Evolutionary conservation across 2,888 invertebrate species (phyloP).

Genomic region (Temnothorax unifasciatus): DNA sequence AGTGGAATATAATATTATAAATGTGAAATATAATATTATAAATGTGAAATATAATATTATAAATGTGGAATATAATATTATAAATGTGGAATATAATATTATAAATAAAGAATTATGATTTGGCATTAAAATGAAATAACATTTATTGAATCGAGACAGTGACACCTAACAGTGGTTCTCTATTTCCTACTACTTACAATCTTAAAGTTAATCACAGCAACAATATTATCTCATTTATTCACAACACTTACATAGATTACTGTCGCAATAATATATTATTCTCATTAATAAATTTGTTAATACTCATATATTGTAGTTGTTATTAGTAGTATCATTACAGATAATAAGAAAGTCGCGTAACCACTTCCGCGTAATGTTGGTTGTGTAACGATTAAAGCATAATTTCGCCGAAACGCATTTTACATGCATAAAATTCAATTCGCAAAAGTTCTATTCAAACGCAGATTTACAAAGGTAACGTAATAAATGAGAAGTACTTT

Average conservation of each 20-base stretch:
- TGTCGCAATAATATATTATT: slow-evolving; percentile 85
- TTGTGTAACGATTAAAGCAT: slow-evolving; percentile 55
- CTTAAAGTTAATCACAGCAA: slow-evolving; percentile 87
- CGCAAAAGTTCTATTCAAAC: slow-evolving; percentile 40
- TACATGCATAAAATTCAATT: slow-evolving; percentile 52
- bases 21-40: not conserved
- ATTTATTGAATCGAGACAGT: slow-evolving; percentile 86
- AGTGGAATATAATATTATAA: slow-evolving; percentile 15
- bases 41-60: not conserved
- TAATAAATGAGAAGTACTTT: slow-evolving; percentile 56
- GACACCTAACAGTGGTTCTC: slow-evolving; percentile 86
- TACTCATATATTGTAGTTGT: slow-evolving; percentile 83
- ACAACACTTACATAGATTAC: slow-evolving; percentile 86
- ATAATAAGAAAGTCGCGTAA: slow-evolving; percentile 75
- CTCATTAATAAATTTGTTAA: slow-evolving; percentile 84
- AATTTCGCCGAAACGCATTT: slow-evolving; percentile 46
- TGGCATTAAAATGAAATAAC: slow-evolving; percentile 85
- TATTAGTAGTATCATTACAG: slow-evolving; percentile 82
- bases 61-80: slow-evolving; percentile 18
- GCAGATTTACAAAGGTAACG: slow-evolving; percentile 41
- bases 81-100: not conserved
- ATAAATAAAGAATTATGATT: slow-evolving; percentile 60
- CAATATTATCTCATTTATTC: slow-evolving; percentile 87
- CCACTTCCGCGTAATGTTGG: slow-evolving; percentile 72
- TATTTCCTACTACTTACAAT: slow-evolving; percentile 86